Evolutionary conservation across 2,797 vertebrate species (phyloP).

Genomic region (Fringilla coelebs): DNA sequence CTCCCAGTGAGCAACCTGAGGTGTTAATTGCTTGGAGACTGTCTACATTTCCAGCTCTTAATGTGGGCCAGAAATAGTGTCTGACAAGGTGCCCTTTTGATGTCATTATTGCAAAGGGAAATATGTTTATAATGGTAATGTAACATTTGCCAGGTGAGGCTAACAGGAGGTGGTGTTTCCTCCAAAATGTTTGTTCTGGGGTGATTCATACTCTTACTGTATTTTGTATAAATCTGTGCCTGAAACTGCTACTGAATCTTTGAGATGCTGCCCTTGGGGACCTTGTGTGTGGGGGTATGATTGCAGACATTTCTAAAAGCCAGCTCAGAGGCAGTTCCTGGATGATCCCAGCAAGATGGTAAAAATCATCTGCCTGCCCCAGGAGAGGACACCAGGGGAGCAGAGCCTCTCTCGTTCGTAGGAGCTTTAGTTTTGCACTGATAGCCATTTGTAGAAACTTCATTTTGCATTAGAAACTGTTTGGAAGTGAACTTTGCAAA

Average conservation of each 20-base stretch:
- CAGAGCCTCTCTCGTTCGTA: fast-evolving
- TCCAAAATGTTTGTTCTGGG: background rate
- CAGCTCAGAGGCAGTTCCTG: fast-evolving
- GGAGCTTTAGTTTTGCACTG: background rate
- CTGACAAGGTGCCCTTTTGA: background rate
- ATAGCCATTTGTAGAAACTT: background rate
- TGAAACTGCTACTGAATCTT: fast-evolving
- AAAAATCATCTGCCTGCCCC: background rate
- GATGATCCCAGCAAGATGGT: background rate
- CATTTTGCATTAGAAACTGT: background rate
- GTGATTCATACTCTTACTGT: background rate
- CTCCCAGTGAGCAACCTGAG: background rate
- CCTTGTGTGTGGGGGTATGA: background rate
- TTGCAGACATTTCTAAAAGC: background rate
- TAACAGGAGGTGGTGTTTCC: background rate
- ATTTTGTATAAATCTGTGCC: background rate
- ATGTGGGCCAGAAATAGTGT: background rate
- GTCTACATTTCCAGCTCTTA: background rate
- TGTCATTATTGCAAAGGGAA: background rate
- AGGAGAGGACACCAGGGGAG: background rate
- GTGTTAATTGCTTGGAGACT: background rate
- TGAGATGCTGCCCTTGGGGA: background rate
- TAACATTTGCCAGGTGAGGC: background rate
- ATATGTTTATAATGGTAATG: background rate
- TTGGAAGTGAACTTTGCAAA: background rate